Evolutionary conservation across 1,140 invertebrate species (phyloP).

Genomic region (Trichonephila clavata): DNA sequence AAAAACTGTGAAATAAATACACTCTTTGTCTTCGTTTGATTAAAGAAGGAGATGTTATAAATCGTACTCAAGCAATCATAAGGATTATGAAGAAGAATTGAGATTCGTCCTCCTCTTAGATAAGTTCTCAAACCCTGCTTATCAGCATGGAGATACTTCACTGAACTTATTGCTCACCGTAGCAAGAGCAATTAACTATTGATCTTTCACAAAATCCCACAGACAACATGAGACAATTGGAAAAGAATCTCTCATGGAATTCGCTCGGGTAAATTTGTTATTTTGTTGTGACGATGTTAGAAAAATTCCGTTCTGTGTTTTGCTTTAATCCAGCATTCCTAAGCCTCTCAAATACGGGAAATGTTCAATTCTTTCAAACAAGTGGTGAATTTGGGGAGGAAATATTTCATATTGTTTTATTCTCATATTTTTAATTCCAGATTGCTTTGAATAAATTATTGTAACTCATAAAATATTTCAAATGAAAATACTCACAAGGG

Average conservation of each 20-base stretch:
- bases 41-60: slow-evolving; percentile 51
- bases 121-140: slow-evolving; percentile 37
- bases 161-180: slow-evolving; percentile 24
- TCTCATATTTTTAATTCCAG: no score
- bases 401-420: no score
- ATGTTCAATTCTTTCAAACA: no score
- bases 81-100: slow-evolving; percentile 54
- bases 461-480: no score
- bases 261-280: not conserved
- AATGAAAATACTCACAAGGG: no score
- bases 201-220: slow-evolving; percentile 11
- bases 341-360: no score
- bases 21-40: slow-evolving; percentile 39
- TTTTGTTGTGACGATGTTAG: not conserved
- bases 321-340: no score
- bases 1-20: slow-evolving; percentile 1
- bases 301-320: no score
- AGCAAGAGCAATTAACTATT: slow-evolving; percentile 55
- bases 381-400: no score
- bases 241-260: not conserved
- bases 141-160: slow-evolving; percentile 54
- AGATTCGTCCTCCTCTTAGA: not conserved
- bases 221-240: not conserved
- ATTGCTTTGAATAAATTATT: no score
- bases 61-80: slow-evolving; percentile 44